phyloP scores from a whole-genome alignment of 2,797 vertebrate genomes.

The Peromyscus melanophrys region DNA sequence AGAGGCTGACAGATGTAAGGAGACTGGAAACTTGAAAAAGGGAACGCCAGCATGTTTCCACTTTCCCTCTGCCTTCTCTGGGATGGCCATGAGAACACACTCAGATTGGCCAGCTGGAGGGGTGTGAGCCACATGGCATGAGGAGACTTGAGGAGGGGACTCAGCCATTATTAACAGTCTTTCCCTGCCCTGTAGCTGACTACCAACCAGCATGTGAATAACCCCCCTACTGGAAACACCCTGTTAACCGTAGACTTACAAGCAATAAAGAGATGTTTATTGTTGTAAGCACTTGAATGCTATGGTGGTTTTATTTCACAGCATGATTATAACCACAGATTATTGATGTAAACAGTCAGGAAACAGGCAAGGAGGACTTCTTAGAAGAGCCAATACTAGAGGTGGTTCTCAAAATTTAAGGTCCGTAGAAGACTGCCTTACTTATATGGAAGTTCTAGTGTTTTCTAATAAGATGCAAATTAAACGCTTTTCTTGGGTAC shows the following conservation, averaged over 20 bases:
- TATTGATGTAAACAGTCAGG: neutral
- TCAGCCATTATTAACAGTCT: neutral
- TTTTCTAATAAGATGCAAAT: slow-evolving; percentile 59
- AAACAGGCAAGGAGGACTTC: neutral
- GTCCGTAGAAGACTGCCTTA: neutral
- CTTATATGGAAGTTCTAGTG: neutral
- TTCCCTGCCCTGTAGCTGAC: neutral
- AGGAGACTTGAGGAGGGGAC: neutral
- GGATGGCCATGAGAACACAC: neutral
- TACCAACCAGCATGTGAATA: neutral
- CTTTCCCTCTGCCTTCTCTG: neutral
- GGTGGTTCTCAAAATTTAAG: neutral
- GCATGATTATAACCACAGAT: neutral
- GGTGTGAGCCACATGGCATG: neutral
- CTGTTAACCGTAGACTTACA: neutral
- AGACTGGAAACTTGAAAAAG: slow-evolving; percentile 8
- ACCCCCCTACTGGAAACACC: neutral
- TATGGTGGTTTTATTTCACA: slow-evolving; percentile 36
- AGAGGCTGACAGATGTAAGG: slow-evolving; percentile 23
- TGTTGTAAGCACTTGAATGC: neutral
- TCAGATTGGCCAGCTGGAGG: neutral
- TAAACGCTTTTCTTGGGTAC: neutral
- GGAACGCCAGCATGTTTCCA: neutral
- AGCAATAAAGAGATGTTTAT: neutral
- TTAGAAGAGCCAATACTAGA: neutral